phyloP scores from a whole-genome alignment of 2,797 vertebrate genomes.

The Eulemur albifrons region DNA sequence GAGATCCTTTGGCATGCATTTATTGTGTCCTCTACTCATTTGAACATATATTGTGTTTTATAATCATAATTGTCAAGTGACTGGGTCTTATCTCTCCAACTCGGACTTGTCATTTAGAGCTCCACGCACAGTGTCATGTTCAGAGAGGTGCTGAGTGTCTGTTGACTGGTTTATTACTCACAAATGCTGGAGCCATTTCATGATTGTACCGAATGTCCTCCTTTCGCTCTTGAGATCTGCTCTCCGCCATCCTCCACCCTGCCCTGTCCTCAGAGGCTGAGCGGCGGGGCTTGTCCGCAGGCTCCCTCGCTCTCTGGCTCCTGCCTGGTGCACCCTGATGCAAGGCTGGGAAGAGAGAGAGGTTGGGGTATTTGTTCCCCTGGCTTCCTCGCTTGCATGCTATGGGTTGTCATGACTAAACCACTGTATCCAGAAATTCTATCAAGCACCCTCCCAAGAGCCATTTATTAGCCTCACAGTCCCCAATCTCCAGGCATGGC shows the following conservation, averaged over 20 bases:
- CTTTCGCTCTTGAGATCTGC: not conserved
- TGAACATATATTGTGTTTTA: not conserved
- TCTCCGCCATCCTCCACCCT: not conserved
- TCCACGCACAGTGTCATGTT: not conserved
- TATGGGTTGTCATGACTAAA: not conserved
- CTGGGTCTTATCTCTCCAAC: not conserved
- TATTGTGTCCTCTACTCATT: not conserved
- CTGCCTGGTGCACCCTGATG: too few species aligned
- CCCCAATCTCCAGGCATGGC: not conserved
- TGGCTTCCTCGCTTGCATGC: not conserved
- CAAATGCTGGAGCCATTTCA: not conserved
- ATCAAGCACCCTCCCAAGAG: not conserved
- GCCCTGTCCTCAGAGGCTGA: not conserved
- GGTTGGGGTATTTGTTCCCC: not conserved
- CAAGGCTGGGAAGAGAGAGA: not conserved
- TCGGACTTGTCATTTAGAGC: not conserved
- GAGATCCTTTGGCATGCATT: not conserved
- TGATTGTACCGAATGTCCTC: not conserved
- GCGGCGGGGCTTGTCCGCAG: rapidly evolving
- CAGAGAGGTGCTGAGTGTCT: not conserved
- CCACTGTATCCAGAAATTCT: not conserved
- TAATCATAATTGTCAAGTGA: not conserved
- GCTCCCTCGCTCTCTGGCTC: not conserved
- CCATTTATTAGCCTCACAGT: rapidly evolving
- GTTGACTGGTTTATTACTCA: not conserved